Evolutionary conservation across 37 sponge, comb jelly and placozoan species (phyloP), one percentile per base, ranked within the genome.

Genomic region (Chondrosia reniformis): DNA sequence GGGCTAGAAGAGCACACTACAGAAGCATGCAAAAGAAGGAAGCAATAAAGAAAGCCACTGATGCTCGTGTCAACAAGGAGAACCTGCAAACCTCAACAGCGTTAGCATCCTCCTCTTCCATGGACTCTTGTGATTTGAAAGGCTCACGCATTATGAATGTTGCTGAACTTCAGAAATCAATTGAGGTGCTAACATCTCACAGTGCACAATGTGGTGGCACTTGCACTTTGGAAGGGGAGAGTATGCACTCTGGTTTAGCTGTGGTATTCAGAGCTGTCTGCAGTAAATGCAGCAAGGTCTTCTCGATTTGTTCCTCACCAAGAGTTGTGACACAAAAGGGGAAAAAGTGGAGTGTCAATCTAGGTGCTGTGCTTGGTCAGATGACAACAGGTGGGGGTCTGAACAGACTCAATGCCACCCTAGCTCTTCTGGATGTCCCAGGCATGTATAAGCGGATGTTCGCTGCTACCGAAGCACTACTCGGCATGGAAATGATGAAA

Each of bases 371-470:
- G 41, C 78, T 81, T 74, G 87, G 81, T 13, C 82, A 86, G 49
- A 87, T 87, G 81, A 6, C 75, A 6, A 76, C 79, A 12, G 82
- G 87, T n/a, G 87, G 79, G 24, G 82, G 87, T 0, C 77, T 65
- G 8, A 55, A 73, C 12, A 31, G 32, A 40, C 59, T 87, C 24
- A 33, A 76, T 34, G 49, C 38, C 2, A 44, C 81, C n/a, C 33
- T 81, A 45, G 34, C 76, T 49, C 22, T 25, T 15, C 17, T 83
- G 37, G 80, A 67, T 12, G 74, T 86, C 9, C 81, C 82, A 44
- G 78, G 76, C 32, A 86, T 86, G 82, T 13, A 67, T 25, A 74
- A 80, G 58, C 10, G 66, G 0, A 54, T 37, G 30, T 86, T 81
- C 72, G 71, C 38, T 8, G 9, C 34, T 10, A 71, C 81, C 21